These are phyloP conservation scores for Perithous albicinctus DNA, from an alignment of 2,888 invertebrate genomes.

Conservation along the genomic window DNA sequence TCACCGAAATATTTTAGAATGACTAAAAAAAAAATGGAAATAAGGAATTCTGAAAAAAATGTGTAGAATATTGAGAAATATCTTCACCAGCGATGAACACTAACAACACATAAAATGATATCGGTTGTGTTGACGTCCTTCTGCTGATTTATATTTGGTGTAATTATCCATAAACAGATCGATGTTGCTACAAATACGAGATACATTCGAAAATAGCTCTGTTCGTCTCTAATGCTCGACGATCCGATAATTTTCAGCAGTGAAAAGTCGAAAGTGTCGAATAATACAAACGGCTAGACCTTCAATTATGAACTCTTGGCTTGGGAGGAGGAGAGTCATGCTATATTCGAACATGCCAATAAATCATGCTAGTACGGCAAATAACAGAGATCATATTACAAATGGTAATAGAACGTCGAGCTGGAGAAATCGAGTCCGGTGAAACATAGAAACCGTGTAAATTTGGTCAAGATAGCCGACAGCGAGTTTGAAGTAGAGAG, in stretches of 20 bases:
- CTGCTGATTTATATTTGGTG: too few relatives aligned
- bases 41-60: too few relatives aligned
- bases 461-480: constrained; percentile 59
- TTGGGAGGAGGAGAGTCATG: neutral
- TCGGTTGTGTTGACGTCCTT: too few relatives aligned
- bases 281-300: neutral
- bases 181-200: too few relatives aligned
- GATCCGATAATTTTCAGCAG: neutral
- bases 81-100: too few relatives aligned
- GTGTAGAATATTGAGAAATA: too few relatives aligned
- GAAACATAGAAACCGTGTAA: constrained; percentile 65
- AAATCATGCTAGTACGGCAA: constrained; percentile 6
- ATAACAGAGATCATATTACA: neutral
- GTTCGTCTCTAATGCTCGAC: neutral
- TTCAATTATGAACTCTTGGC: neutral
- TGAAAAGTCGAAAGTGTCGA: neutral
- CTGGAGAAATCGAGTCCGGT: constrained; percentile 27
- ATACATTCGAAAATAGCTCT: neutral
- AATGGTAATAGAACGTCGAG: neutral
- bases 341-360: neutral
- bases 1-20: too few relatives aligned
- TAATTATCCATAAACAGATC: too few relatives aligned
- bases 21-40: too few relatives aligned
- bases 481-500: constrained; percentile 57
- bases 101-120: too few relatives aligned